A percentile compares a stretch with the other conserved stretches of the same genome.
Conservation (phyloP, 1,140 invertebrate species). For the Ganaspis sp. region DNA sequence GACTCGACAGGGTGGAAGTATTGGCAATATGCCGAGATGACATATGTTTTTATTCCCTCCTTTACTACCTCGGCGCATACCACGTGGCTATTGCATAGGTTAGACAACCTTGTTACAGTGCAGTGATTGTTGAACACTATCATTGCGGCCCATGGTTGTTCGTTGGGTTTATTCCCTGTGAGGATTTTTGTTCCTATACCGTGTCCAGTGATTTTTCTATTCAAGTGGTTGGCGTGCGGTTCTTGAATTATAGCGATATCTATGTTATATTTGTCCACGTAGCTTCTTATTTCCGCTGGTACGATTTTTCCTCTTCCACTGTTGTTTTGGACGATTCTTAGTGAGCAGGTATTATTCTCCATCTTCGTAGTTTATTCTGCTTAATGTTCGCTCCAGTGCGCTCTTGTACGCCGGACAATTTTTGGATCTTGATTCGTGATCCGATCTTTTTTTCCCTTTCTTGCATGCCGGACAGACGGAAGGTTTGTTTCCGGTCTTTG, state of each 20-base stretch:
- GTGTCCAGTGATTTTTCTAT: neutral
- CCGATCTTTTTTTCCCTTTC: neutral
- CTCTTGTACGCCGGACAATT: neutral
- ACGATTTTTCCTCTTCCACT: neutral
- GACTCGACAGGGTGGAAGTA: neutral
- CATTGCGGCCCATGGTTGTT: neutral
- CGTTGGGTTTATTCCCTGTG: neutral
- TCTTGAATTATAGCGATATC: neutral
- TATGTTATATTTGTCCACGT: neutral
- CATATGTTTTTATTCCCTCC: neutral
- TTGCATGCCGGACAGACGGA: constrained; percentile 30
- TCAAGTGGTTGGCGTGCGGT: neutral
- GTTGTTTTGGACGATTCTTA: neutral
- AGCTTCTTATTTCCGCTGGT: no score
- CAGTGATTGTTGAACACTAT: neutral
- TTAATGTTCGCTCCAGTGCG: neutral
- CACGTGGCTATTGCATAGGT: neutral
- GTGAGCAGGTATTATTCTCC: neutral
- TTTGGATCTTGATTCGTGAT: neutral
- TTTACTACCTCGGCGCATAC: no score
- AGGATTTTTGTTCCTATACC: neutral
- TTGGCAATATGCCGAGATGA: neutral
- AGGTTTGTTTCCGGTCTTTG: constrained; percentile 20
- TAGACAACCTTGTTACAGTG: neutral
- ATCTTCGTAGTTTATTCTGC: neutral